Evolutionary conservation across 1,140 invertebrate species (phyloP), one percentile per base, ranked within the genome.

Genomic region (Pachypsylla venusta): DNA sequence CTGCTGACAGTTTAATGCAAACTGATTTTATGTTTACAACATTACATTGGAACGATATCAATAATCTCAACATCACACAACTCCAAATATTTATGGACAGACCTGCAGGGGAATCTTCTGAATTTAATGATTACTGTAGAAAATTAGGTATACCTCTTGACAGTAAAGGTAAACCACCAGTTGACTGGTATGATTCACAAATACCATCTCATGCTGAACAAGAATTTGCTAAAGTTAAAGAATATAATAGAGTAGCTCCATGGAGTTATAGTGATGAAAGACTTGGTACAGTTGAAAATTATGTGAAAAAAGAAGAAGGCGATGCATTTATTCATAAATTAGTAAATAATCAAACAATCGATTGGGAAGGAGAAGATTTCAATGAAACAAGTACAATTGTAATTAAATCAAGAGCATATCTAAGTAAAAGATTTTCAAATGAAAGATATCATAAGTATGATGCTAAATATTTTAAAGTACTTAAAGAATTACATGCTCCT

Each of bases 91-190:
- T 48, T 22, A 48, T 48, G 42, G 42, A 48, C 22, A n/a, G 42
- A 48, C 42, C 42, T 48, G 4, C 5, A 48, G 42, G 42, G 22
- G n/a, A 48, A 48, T 19, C n/a, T 48, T 48, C 42, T 5, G 42
- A 48, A 19, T 48, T 48, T 22, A 48, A 48, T 48, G 42, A 48
- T 48, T 48, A 48, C n/a, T 48, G 42, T 48, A 48, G 42, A 48
- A 48, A 48, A 19, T 22, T 19, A 19, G 42, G 42, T 48, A n/a
- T 48, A 5, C 42, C 42, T 19, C n/a, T 48, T 7, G 42, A 48
- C 22, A 22, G 22, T 7, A 48, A 48, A 19, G 42, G 42, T 5
- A n/a, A 48, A 7, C 42, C 42, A 48, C 42, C 42, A 19, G n/a
- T 22, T 48, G 42, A 48, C 22, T 48, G 42, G 42, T 48, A 48